Evolutionary conservation across 1,140 invertebrate genomes (phyloP).

Genomic region (Schlechtendalia chinensis): DNA sequence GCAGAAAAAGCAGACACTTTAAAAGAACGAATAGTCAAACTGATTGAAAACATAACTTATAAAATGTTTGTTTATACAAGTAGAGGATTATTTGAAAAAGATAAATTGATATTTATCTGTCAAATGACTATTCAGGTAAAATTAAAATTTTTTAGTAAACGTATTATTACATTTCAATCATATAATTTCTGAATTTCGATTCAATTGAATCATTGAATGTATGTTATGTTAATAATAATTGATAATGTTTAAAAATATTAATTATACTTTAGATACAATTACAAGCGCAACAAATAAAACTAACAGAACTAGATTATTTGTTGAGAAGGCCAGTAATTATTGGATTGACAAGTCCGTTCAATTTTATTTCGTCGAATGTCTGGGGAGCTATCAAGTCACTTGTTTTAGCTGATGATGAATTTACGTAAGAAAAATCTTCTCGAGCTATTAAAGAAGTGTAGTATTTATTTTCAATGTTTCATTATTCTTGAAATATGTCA

Average conservation of each 20-base stretch:
- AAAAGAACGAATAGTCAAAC: slow-evolving; percentile 69
- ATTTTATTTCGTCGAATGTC: slow-evolving; percentile 76
- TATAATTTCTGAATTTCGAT: neutral
- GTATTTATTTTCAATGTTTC: neutral
- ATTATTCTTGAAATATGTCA: neutral
- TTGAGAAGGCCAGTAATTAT: slow-evolving; percentile 72
- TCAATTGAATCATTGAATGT: neutral
- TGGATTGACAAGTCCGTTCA: slow-evolving; percentile 72
- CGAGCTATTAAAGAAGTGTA: neutral
- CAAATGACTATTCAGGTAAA: slow-evolving; percentile 81
- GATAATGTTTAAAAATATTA: neutral
- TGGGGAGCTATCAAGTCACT: slow-evolving; percentile 88
- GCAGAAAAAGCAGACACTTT: slow-evolving; percentile 69
- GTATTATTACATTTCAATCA: neutral
- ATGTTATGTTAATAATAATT: neutral
- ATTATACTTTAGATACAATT: slow-evolving; percentile 63
- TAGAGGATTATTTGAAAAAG: slow-evolving; percentile 86
- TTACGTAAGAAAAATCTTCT: slow-evolving; percentile 56
- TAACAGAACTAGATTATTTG: slow-evolving; percentile 81
- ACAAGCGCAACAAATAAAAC: slow-evolving; percentile 67
- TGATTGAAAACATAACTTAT: slow-evolving; percentile 87
- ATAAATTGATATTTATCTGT: slow-evolving; percentile 88
- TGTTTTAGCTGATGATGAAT: slow-evolving; percentile 71
- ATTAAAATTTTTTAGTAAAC: neutral
- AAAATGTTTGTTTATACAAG: slow-evolving; percentile 85